Percentiles rank a stretch among this genome's conserved stretches.
These are phyloP conservation scores for Luscinia luscinia DNA, from an alignment of 2,797 vertebrate genomes.

Conservation along the genomic window DNA sequence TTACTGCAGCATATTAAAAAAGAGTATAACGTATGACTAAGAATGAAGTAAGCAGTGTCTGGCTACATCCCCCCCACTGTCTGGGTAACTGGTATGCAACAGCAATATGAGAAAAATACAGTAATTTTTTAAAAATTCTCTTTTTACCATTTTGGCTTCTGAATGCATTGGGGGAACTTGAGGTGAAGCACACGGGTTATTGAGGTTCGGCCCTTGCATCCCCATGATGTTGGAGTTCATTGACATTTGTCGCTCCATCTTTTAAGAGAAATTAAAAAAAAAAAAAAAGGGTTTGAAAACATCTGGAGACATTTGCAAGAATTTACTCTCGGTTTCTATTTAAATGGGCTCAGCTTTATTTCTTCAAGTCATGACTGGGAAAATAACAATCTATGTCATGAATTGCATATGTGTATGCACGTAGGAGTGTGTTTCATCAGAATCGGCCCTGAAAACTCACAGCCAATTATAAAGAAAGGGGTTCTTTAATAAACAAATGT, in stretches of 20 bases:
- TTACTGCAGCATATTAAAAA: conserved; percentile 47
- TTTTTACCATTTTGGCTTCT: conserved; percentile 98
- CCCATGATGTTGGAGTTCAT: conserved; percentile 98
- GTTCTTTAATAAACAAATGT: conserved; percentile 51
- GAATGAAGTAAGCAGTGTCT: conserved; percentile 52
- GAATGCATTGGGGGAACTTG: conserved; percentile 98
- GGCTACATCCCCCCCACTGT: conserved; percentile 17
- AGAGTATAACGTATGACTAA: conserved; percentile 43
- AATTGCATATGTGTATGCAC: background rate
- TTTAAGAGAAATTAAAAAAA: conserved; percentile 42
- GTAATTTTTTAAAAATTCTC: background rate
- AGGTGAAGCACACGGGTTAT: conserved; percentile 91
- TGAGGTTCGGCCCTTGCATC: conserved; percentile 95
- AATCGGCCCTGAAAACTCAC: conserved; percentile 36
- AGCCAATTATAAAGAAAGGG: conserved; percentile 51
- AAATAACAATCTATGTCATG: conserved; percentile 40
- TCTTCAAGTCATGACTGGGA: conserved; percentile 43
- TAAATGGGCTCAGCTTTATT: conserved; percentile 21
- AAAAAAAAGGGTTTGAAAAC: background rate
- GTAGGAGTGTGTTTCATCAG: conserved; percentile 32
- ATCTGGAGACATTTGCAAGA: conserved; percentile 2
- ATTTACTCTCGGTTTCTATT: conserved; percentile 8
- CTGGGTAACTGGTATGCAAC: conserved; percentile 6
- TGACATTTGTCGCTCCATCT: conserved; percentile 99
- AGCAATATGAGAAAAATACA: background rate